Conservation (phyloP, 2,113 vertebrate genomes). For the Cardinalis cardinalis region DNA sequence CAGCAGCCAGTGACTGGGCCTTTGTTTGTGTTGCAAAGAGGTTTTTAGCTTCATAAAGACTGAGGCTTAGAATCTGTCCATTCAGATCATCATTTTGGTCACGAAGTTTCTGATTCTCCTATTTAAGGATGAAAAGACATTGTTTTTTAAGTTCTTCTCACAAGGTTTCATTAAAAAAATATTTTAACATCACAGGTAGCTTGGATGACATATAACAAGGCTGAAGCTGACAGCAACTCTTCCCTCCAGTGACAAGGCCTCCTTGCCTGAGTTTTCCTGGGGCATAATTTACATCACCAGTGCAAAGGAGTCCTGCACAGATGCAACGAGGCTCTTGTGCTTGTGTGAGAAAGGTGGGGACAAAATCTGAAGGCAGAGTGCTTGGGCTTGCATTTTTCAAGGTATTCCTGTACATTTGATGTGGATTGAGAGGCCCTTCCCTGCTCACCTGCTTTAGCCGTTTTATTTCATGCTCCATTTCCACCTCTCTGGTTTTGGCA, state of each 20-base stretch:
- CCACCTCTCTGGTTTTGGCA: constrained; percentile 85
- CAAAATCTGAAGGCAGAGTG: neutral
- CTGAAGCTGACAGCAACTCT: neutral
- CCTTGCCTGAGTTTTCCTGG: neutral
- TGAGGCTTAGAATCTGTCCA: constrained; percentile 95
- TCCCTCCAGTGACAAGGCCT: neutral
- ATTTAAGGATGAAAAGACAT: neutral
- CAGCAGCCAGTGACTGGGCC: constrained; percentile 94
- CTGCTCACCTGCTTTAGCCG: constrained; percentile 88
- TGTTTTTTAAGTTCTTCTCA: neutral
- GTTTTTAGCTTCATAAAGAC: constrained; percentile 93
- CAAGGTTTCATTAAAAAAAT: neutral
- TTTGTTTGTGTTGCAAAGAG: constrained; percentile 95
- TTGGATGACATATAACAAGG: neutral
- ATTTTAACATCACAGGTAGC: neutral
- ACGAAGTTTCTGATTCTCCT: constrained; percentile 95
- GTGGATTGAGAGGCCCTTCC: neutral
- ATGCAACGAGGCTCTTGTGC: fast-evolving
- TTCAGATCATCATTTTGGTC: constrained; percentile 97
- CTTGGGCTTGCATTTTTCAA: neutral
- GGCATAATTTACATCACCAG: neutral
- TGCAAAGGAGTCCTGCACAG: neutral
- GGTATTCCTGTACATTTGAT: neutral
- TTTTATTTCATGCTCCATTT: constrained; percentile 93
- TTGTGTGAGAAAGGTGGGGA: neutral